Evolutionary conservation across 2,797 vertebrate species (phyloP).

Genomic region (Pantherophis alleghaniensis): DNA sequence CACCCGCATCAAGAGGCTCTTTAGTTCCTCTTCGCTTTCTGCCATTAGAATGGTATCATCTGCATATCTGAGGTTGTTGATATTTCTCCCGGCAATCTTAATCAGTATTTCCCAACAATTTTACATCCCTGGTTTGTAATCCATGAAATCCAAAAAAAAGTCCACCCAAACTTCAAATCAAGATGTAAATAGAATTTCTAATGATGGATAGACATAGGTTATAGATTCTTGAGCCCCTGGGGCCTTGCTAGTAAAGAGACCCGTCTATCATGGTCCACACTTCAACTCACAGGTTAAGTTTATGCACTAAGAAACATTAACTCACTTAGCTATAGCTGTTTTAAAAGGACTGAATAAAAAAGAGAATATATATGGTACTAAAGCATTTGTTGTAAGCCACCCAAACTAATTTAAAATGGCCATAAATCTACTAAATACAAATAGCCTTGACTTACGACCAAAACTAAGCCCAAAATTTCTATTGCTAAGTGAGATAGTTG

Average conservation of each 20-base stretch:
- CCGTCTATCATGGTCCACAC: neutral
- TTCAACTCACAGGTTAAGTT: neutral
- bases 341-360: neutral
- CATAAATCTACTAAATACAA: no score
- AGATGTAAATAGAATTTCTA: neutral
- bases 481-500: neutral
- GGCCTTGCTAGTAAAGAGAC: neutral
- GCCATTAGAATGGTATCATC: no score
- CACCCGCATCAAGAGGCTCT: no score
- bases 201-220: neutral
- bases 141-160: neutral
- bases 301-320: neutral
- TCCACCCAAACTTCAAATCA: neutral
- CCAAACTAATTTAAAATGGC: no score
- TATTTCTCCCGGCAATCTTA: no score
- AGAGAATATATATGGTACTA: neutral
- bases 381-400: neutral
- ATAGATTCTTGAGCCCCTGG: neutral
- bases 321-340: neutral
- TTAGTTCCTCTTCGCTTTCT: no score
- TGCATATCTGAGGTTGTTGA: no score
- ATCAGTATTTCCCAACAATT: neutral
- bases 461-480: neutral
- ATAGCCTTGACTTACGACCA: neutral
- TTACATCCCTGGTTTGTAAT: neutral